Evolutionary conservation across 1,140 invertebrate genomes (phyloP).

Genomic region (Planococcus citri): DNA sequence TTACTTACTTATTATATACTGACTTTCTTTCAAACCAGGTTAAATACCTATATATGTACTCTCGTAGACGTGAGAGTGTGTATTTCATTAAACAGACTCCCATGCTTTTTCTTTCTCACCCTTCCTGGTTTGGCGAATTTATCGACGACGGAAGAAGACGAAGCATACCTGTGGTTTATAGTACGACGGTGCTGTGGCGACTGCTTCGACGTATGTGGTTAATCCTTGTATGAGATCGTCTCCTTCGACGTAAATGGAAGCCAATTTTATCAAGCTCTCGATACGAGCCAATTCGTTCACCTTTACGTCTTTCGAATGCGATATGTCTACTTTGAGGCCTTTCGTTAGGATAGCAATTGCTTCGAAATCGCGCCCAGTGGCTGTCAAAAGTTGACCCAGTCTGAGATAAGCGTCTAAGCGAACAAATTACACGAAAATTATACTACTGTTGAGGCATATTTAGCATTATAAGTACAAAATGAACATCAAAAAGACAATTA

Average conservation of each 20-base stretch:
- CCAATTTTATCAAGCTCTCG: neutral
- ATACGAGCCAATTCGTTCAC: neutral
- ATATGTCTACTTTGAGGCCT: neutral
- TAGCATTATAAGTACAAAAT: too few relatives aligned
- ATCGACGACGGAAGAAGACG: neutral
- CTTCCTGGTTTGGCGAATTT: too few relatives aligned
- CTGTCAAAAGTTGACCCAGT: neutral
- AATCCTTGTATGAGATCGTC: neutral
- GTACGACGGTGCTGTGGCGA: neutral
- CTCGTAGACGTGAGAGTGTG: too few relatives aligned
- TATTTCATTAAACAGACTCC: too few relatives aligned
- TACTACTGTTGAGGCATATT: too few relatives aligned
- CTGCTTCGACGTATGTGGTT: neutral
- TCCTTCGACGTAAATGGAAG: neutral
- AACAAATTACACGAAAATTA: too few relatives aligned
- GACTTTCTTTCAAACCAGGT: too few relatives aligned
- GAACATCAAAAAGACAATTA: too few relatives aligned
- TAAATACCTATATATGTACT: too few relatives aligned
- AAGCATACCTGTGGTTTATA: slow-evolving; percentile 2
- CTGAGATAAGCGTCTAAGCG: neutral
- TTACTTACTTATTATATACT: too few relatives aligned
- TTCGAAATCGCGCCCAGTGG: neutral
- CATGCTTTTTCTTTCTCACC: too few relatives aligned
- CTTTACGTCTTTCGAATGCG: neutral
- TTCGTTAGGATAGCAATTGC: neutral